phyloP scores from a whole-genome alignment of 2,113 vertebrate genomes.

The Oncorhynchus masou region DNA sequence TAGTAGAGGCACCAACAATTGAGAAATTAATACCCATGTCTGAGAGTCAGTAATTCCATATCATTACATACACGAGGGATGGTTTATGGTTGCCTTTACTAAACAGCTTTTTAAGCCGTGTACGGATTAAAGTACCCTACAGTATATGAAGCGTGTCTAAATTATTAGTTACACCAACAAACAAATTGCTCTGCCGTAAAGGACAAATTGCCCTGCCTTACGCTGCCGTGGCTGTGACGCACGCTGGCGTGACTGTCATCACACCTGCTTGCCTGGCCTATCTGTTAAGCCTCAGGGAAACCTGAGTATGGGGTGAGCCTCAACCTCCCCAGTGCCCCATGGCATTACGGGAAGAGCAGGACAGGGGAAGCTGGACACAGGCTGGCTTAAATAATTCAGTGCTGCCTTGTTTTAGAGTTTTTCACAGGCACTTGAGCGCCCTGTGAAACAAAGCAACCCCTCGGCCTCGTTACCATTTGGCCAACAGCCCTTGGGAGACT shows the following conservation, averaged over 20 bases:
- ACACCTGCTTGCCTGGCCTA: conserved; percentile 11
- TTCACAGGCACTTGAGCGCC: conserved; percentile 73
- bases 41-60: no score
- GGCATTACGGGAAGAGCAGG: conserved; percentile 18
- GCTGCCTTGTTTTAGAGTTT: conserved; percentile 68
- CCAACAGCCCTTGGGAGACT: conserved; percentile 64
- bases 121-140: not conserved
- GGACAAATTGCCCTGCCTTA: not conserved
- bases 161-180: conserved; percentile 1
- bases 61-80: not conserved
- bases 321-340: not conserved
- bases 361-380: conserved; percentile 53
- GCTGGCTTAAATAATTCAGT: conserved; percentile 69
- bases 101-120: not conserved
- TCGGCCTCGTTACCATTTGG: conserved; percentile 76
- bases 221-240: not conserved
- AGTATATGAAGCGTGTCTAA: not conserved
- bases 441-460: conserved; percentile 72
- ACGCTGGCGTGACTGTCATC: conserved; percentile 2
- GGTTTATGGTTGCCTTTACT: not conserved
- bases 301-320: conserved; percentile 36
- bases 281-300: conserved; percentile 20
- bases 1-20: not conserved
- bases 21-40: no score
- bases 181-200: not conserved